Conservation (phyloP, 1,140 invertebrate genomes). For the Heliconius nattereri region DNA sequence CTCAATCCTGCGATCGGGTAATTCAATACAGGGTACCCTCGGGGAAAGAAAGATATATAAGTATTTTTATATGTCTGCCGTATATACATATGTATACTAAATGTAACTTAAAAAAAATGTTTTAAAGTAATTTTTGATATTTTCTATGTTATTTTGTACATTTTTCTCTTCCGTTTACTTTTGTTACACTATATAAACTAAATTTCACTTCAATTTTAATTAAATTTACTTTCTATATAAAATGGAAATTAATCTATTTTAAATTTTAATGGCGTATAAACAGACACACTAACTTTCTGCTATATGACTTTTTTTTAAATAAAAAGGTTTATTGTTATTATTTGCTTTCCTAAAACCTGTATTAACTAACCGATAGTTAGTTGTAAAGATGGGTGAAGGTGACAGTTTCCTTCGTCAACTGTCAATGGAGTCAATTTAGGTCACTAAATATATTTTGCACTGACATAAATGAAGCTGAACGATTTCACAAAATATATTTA, state of each 20-base stretch:
- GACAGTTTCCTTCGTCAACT: conserved; percentile 15
- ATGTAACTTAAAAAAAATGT: no score
- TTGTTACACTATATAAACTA: no score
- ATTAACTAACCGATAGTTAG: background rate
- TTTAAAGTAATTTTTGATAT: no score
- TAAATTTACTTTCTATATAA: no score
- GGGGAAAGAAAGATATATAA: conserved; percentile 38
- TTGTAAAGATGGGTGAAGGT: conserved; percentile 7
- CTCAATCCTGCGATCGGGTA: conserved; percentile 48
- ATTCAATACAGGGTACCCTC: conserved; percentile 53
- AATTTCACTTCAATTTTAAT: no score
- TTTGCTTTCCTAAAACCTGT: conserved; percentile 4
- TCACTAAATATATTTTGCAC: conserved; percentile 11
- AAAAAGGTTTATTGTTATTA: background rate
- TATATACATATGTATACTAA: no score
- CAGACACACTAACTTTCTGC: no score
- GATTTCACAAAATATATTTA: conserved; percentile 3
- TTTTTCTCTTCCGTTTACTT: no score
- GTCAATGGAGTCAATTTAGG: conserved; percentile 15
- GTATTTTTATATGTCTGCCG: background rate
- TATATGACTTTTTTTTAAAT: background rate
- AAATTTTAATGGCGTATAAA: no score
- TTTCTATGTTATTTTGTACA: no score
- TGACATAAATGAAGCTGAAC: conserved; percentile 28
- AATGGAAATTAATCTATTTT: no score